Percentiles rank a stretch among this genome's conserved stretches.
Evolutionary conservation across 2,888 invertebrate species (phyloP).

Genomic region (Galeruca laticollis): DNA sequence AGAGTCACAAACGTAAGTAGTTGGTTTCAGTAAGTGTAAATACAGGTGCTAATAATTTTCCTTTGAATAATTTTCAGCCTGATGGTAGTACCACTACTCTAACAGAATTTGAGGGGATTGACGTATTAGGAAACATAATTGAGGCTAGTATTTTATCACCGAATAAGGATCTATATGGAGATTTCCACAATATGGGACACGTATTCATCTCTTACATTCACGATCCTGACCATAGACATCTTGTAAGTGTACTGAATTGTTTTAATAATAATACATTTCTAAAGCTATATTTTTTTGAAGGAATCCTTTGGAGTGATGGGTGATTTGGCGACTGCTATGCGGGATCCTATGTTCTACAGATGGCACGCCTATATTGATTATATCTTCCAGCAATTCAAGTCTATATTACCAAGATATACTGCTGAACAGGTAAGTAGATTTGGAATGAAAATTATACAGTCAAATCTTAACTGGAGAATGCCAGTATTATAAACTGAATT

Average conservation of each 20-base stretch:
- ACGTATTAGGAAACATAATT: conserved; percentile 83
- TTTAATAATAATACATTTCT: neutral
- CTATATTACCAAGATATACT: conserved; percentile 76
- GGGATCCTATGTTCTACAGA: conserved; percentile 88
- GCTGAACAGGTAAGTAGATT: conserved; percentile 68
- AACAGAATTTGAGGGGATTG: conserved; percentile 79
- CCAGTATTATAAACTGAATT: too few relatives aligned
- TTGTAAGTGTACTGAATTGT: conserved; percentile 67
- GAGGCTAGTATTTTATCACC: conserved; percentile 79
- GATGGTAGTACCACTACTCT: conserved; percentile 57
- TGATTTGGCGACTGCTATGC: conserved; percentile 86
- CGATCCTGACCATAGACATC: conserved; percentile 83
- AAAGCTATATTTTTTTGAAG: conserved; percentile 63
- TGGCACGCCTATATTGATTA: conserved; percentile 87
- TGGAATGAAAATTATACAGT: too few relatives aligned
- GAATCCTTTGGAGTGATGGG: conserved; percentile 89
- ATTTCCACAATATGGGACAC: conserved; percentile 87
- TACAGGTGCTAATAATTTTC: neutral
- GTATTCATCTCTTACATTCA: conserved; percentile 81
- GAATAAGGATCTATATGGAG: conserved; percentile 80
- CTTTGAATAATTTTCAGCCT: neutral
- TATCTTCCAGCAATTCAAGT: conserved; percentile 81
- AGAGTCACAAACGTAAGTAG: conserved; percentile 70
- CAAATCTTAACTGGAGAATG: too few relatives aligned
- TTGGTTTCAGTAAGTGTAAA: neutral